Evolutionary conservation across 2,888 invertebrate species (phyloP).

Genomic region (Rhogogaster chlorosoma): DNA sequence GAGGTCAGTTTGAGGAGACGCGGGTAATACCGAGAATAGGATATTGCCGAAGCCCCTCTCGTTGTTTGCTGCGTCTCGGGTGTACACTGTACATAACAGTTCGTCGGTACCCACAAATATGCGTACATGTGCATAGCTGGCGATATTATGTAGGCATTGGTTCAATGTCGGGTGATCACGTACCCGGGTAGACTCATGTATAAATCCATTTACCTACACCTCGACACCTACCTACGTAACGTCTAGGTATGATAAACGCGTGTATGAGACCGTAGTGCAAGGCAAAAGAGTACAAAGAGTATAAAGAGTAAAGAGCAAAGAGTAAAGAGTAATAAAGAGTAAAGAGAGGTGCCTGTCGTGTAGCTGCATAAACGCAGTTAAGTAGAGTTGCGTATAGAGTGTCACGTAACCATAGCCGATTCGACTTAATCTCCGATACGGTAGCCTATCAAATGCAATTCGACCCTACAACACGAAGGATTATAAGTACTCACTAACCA

Average conservation of each 20-base stretch:
- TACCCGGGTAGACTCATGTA: background rate
- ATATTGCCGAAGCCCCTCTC: slow-evolving; percentile 38
- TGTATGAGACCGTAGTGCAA: background rate
- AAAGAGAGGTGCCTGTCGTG: slow-evolving; percentile 34
- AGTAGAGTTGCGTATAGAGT: slow-evolving; percentile 59
- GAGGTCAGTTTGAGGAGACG: slow-evolving; percentile 14
- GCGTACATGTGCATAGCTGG: background rate
- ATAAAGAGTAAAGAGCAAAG: background rate
- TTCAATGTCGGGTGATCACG: background rate
- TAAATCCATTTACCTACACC: background rate
- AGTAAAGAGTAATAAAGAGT: background rate
- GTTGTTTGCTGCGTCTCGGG: slow-evolving; percentile 16
- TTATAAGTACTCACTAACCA: slow-evolving; percentile 2
- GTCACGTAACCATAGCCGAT: slow-evolving; percentile 69
- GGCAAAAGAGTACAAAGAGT: background rate
- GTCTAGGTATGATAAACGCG: slow-evolving; percentile 1
- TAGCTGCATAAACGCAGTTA: slow-evolving; percentile 44
- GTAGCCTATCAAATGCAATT: slow-evolving; percentile 45
- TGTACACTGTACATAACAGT: slow-evolving; percentile 22
- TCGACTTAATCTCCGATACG: slow-evolving; percentile 58
- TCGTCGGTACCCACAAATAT: background rate
- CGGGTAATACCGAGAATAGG: slow-evolving; percentile 32
- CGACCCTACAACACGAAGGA: slow-evolving; percentile 27
- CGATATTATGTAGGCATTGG: background rate
- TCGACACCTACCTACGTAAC: background rate